Base-by-base conservation (phyloP, 2,888 invertebrate species). In the Ditula angustiorana region DNA sequence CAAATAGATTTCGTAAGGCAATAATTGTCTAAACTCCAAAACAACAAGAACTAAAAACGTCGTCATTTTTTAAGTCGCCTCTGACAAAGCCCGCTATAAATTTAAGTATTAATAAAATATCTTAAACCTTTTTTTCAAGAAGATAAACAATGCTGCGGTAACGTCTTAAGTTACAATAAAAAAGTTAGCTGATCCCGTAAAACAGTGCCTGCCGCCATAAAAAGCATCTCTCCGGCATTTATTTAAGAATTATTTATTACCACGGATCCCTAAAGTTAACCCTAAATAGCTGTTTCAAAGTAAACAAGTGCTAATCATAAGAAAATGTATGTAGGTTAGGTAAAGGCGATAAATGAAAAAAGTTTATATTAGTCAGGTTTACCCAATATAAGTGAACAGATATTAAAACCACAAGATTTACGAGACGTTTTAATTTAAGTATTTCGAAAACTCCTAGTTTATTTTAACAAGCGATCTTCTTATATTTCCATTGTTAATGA, bases 281-380 rank as follows among this genome's bases (percentile, higher is more conserved):
- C 63, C 63, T 41, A 49, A 69, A 67, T 66, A 56, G 64, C 67
- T 53, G 62, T 69, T 69, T 61, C 10, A 33, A 67, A 62, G 61
- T 66, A 59, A 69, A 67, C 65, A 67, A 56, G 61, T 50, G 59
- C 30, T 67, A 60, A 67, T 62, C 62, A 67, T 67, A 67, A 62
- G 41, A 49, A 61, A 61, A 67, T 61, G 58, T 62, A 64, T 56
- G 61, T 30, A 24, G 50, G 47, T 44, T 47, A 19, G 30, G 28
- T 7, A 24, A 26, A 41, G 35, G 41, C 52, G 30, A 59, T 60
- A 65, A 67, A 67, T 65, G 60, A 62, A 63, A 61, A 62, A 57
- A 49, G 56, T 63, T 61, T 49, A 11, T 44, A 26, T 37, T 50
- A 33, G 21, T 49, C 10, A 53, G 13, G 30, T 41, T 61, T 52